Base-by-base conservation (phyloP, 2,113 vertebrate genomes). In the Sinocyclocheilus rhinocerous region DNA sequence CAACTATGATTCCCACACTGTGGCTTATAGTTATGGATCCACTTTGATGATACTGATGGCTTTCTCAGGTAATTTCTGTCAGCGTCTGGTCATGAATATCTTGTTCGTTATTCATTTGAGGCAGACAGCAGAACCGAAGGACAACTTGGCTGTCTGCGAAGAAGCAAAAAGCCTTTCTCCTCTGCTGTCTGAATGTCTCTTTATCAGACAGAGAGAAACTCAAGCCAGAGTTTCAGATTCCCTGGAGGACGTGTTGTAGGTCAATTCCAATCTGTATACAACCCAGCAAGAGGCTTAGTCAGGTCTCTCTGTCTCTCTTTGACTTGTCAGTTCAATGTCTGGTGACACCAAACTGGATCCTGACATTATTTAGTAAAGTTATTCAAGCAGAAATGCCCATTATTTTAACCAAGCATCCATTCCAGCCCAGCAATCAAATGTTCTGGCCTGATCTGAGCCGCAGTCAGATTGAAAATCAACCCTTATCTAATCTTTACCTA, bases 221-320 rank as follows among this genome's bases (percentile, higher is more conserved):
- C 72, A 83, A 88, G 52, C 83, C 33, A 26, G 75, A 18, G 79
- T 88, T 67, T 87, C 88, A 85, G 63, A 79, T 87, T 88, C 77
- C 75, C 50, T n/a, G 57, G 65, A 82, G 84, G 80, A 59, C 63
- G 9, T 55, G 24, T 61, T 83, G 57, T 50, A 89, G 85, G 84
- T 89, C 80, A 78, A 65, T 84, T 84, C n/a, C 24, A 73, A 45
- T 76, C 81, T 81, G 76, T 63, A 83, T 63, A 73, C 80, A 75
- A 63, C 29, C 61, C 52, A 67, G 5, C 36, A 16, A 81, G 55
- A 63, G 29, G 50, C 9, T 36, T 24, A 13, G n/a, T 81, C n/a
- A 48, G 79, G 79, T 81, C 70, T 59, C 33, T 76, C 39, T 83
- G 78, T 11, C 70, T 57, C 36, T 61, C 42, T 85, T 48, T 77